These are phyloP conservation scores for Syrista parreyssii DNA, from an alignment of 2,888 invertebrate genomes.

Conservation along the genomic window DNA sequence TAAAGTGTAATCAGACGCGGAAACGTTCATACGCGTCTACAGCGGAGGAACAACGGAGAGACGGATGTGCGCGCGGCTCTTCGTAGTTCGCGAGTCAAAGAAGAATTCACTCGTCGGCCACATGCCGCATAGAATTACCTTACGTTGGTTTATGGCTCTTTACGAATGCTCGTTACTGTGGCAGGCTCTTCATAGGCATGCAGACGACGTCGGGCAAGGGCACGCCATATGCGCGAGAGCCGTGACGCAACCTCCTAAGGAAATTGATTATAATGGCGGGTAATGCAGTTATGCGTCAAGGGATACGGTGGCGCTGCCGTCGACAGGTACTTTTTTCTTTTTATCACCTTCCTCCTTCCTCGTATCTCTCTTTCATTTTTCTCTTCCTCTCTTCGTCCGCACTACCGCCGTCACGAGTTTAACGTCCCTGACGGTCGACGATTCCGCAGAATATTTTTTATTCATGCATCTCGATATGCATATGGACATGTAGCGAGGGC, in stretches of 20 bases:
- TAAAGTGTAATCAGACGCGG: constrained; percentile 9
- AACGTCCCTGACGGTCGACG: background rate
- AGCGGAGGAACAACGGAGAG: constrained; percentile 10
- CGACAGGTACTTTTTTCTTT: background rate
- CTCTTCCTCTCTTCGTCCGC: too few relatives aligned
- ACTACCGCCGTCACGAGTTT: background rate
- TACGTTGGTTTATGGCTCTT: constrained; percentile 7
- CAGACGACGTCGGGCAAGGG: constrained; percentile 2
- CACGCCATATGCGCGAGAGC: constrained; percentile 10
- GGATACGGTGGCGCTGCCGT: background rate
- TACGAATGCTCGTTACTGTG: constrained; percentile 1
- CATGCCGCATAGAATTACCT: background rate
- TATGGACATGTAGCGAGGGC: background rate
- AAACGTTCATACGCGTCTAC: background rate
- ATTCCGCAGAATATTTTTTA: background rate
- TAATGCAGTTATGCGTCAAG: background rate
- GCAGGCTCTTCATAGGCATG: background rate
- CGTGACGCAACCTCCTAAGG: background rate
- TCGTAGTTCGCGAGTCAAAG: background rate
- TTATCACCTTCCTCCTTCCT: background rate
- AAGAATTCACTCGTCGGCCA: constrained; percentile 3
- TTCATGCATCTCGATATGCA: background rate
- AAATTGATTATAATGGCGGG: constrained; percentile 1
- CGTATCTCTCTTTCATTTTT: background rate
- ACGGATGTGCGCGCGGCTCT: background rate